phyloP scores from a whole-genome alignment of 2,888 invertebrate genomes.

The Lumbricus terrestris region DNA sequence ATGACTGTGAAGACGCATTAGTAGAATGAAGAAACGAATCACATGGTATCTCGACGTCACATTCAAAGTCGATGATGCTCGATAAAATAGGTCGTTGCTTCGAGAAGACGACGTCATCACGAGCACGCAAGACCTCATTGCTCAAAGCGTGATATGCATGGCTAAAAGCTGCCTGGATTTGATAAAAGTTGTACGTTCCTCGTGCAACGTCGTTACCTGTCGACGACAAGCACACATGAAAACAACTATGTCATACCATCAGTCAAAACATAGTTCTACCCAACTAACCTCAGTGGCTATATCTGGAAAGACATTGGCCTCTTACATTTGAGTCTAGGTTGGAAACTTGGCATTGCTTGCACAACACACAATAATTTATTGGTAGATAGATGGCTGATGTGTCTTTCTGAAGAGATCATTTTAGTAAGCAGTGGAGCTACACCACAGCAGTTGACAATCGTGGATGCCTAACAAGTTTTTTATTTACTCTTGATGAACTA shows the following conservation, averaged over 20 bases:
- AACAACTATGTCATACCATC: neutral
- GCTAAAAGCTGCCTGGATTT: constrained; percentile 24
- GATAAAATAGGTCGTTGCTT: neutral
- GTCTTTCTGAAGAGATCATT: too few relatives aligned
- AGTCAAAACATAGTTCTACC: neutral
- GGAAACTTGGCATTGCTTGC: too few relatives aligned
- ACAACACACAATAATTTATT: too few relatives aligned
- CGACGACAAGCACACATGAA: neutral
- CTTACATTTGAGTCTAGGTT: too few relatives aligned
- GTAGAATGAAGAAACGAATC: neutral
- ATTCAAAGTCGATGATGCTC: neutral
- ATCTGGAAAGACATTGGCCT: too few relatives aligned
- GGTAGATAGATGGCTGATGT: too few relatives aligned
- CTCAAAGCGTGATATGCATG: constrained; percentile 21
- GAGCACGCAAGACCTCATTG: neutral
- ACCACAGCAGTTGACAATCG: too few relatives aligned
- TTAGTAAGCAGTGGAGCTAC: too few relatives aligned
- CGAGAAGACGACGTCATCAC: neutral
- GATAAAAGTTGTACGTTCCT: constrained; percentile 23
- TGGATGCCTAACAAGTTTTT: too few relatives aligned
- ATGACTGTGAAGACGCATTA: neutral
- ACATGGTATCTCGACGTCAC: neutral
- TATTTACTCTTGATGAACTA: too few relatives aligned
- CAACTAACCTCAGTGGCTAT: too few relatives aligned
- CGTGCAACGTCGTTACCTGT: constrained; percentile 25